phyloP scores from a whole-genome alignment of 2,113 vertebrate genomes.

The Microcebus ravelobensis region DNA sequence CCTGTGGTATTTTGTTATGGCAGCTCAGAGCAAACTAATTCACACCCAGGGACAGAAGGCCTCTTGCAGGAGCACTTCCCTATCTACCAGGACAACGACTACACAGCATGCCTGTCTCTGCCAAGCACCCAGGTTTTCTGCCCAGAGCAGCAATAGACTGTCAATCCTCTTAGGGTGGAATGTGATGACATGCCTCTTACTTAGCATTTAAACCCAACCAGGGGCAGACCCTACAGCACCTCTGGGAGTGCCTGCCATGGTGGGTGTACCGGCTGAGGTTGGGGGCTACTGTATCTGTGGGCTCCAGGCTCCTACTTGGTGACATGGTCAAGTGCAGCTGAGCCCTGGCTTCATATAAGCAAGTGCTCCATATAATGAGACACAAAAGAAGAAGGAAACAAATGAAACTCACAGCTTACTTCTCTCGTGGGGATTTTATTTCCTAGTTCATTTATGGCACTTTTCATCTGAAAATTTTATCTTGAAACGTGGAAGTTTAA shows the following conservation, averaged over 20 bases:
- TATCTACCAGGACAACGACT: neutral
- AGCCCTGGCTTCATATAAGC: neutral
- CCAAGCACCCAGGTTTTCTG: neutral
- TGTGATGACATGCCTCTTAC: neutral
- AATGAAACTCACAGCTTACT: conserved; percentile 63
- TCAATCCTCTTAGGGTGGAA: neutral
- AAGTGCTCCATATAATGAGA: conserved; percentile 14
- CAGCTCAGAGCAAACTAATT: neutral
- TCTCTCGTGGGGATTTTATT: conserved; percentile 64
- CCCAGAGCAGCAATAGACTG: neutral
- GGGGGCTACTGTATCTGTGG: neutral
- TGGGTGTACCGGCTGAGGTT: neutral
- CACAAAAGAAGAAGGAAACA: conserved; percentile 65
- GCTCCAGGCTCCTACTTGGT: neutral
- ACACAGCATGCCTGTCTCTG: neutral
- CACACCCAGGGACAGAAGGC: neutral
- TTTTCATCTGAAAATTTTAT: conserved; percentile 77
- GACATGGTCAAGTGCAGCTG: neutral
- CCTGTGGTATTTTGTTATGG: neutral
- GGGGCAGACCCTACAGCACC: neutral
- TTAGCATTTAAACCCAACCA: neutral
- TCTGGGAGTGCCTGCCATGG: neutral
- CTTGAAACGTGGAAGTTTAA: conserved; percentile 64
- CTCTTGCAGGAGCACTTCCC: neutral
- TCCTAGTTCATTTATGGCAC: conserved; percentile 64